Evolutionary conservation across 2,113 vertebrate genomes (phyloP).

Genomic region (Madoqua kirkii): DNA sequence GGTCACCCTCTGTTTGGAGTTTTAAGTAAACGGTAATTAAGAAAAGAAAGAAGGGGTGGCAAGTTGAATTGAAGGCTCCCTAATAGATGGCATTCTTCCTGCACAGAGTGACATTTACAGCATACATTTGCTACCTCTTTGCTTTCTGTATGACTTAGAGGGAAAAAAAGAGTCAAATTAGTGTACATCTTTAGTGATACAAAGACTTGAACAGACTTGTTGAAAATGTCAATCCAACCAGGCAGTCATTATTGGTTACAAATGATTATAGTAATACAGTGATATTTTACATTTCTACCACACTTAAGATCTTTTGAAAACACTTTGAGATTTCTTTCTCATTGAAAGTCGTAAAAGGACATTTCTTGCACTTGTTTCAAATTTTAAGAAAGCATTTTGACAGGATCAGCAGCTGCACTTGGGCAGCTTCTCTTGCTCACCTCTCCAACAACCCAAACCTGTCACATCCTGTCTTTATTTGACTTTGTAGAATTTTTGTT

Average conservation of each 20-base stretch:
- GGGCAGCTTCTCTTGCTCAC: neutral
- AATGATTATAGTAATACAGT: neutral
- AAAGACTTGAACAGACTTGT: constrained; percentile 65
- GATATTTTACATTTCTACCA: constrained; percentile 32
- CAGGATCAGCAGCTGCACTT: neutral
- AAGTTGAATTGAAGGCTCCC: constrained; percentile 26
- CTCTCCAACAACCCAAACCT: neutral
- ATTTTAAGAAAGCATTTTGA: constrained; percentile 59
- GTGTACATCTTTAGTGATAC: constrained; percentile 56
- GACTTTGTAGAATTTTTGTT: neutral
- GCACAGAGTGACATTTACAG: neutral
- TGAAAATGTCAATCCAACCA: constrained; percentile 59
- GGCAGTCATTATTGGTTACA: constrained; percentile 53
- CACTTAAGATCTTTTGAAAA: constrained; percentile 11
- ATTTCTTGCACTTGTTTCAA: constrained; percentile 47
- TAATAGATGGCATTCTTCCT: constrained; percentile 14
- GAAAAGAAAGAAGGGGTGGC: constrained; percentile 43
- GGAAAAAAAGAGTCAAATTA: neutral
- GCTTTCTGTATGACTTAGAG: constrained; percentile 50
- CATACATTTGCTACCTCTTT: constrained; percentile 50
- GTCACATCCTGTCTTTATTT: neutral
- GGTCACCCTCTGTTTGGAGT: constrained; percentile 48
- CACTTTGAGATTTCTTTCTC: neutral
- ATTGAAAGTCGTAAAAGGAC: constrained; percentile 40
- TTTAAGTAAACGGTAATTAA: constrained; percentile 30